Evolutionary conservation across 2,888 invertebrate genomes (phyloP).

Genomic region (Agonopterix subpropinquella): DNA sequence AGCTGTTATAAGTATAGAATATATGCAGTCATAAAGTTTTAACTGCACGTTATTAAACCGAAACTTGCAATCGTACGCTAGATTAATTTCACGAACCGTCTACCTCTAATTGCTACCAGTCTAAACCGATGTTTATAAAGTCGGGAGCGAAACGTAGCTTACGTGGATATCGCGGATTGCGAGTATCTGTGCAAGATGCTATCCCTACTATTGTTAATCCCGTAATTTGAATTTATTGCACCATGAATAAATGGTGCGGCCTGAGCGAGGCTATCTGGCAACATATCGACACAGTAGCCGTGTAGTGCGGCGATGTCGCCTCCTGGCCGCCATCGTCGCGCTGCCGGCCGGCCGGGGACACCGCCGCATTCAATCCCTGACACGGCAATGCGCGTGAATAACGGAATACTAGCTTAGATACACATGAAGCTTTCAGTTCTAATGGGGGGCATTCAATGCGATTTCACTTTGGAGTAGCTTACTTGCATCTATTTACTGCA

Average conservation of each 20-base stretch:
- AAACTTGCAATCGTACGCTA: constrained; percentile 9
- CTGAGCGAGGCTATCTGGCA: constrained; percentile 54
- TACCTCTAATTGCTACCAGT: constrained; percentile 8
- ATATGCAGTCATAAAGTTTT: constrained; percentile 36
- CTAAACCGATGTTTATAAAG: constrained; percentile 25
- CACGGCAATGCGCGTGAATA: constrained; percentile 28
- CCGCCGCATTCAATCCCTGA: constrained; percentile 30
- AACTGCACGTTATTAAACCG: constrained; percentile 31
- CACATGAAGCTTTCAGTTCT: constrained; percentile 9
- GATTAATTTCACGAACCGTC: constrained; percentile 7
- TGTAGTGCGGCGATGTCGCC: constrained; percentile 31
- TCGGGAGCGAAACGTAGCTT: constrained; percentile 32
- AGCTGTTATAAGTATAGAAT: constrained; percentile 14
- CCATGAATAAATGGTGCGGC: constrained; percentile 68
- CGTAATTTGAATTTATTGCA: constrained; percentile 76
- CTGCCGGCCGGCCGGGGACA: constrained; percentile 8
- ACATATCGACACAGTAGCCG: constrained; percentile 56
- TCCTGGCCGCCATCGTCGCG: constrained; percentile 16
- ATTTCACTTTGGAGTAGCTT: constrained; percentile 1
- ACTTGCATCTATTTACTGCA: neutral
- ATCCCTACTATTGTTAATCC: constrained; percentile 74
- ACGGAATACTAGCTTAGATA: constrained; percentile 10
- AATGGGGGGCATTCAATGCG: constrained; percentile 3
- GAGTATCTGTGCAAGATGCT: constrained; percentile 56
- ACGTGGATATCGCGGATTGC: constrained; percentile 32